Evolutionary conservation across 2,888 invertebrate species (phyloP).

Genomic region (Palloptera scutellata): DNA sequence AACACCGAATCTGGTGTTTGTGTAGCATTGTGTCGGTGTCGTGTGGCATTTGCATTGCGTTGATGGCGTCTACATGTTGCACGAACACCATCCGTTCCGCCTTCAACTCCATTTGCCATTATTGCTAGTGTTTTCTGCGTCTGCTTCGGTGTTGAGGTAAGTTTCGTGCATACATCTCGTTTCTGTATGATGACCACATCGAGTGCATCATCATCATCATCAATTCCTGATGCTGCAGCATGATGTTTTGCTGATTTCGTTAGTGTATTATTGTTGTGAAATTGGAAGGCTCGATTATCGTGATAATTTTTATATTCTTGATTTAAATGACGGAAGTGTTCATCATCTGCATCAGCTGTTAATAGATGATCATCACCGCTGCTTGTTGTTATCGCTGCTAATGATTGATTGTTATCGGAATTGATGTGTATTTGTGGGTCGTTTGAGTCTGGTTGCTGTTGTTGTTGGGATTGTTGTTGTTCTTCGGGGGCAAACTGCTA

Average conservation of each 20-base stretch:
- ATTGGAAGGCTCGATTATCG: slow-evolving; percentile 62
- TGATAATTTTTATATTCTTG: slow-evolving; percentile 49
- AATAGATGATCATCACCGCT: slow-evolving; percentile 60
- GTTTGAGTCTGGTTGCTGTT: slow-evolving; percentile 43
- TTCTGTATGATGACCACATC: slow-evolving; percentile 54
- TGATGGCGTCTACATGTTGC: slow-evolving; percentile 39
- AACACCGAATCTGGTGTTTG: slow-evolving; percentile 50
- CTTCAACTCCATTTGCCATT: neutral
- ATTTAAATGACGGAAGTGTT: slow-evolving; percentile 48
- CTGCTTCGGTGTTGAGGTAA: slow-evolving; percentile 5
- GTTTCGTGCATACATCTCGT: slow-evolving; percentile 7
- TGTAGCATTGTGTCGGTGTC: slow-evolving; percentile 59
- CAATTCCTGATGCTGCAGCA: slow-evolving; percentile 18
- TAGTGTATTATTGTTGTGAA: slow-evolving; percentile 51
- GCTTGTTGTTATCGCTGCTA: slow-evolving; percentile 49
- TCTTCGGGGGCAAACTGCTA: slow-evolving; percentile 70
- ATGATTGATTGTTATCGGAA: slow-evolving; percentile 55
- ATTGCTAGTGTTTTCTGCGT: neutral
- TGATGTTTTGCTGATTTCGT: slow-evolving; percentile 19
- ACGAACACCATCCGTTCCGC: slow-evolving; percentile 13
- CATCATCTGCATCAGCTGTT: slow-evolving; percentile 56
- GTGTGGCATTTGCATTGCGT: slow-evolving; percentile 34
- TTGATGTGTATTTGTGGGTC: slow-evolving; percentile 45
- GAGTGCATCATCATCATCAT: slow-evolving; percentile 41
- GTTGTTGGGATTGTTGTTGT: slow-evolving; percentile 56